Evolutionary conservation across 2,113 vertebrate genomes (phyloP), one percentile per base, ranked within the genome.

Genomic region (Amia ocellicauda): DNA sequence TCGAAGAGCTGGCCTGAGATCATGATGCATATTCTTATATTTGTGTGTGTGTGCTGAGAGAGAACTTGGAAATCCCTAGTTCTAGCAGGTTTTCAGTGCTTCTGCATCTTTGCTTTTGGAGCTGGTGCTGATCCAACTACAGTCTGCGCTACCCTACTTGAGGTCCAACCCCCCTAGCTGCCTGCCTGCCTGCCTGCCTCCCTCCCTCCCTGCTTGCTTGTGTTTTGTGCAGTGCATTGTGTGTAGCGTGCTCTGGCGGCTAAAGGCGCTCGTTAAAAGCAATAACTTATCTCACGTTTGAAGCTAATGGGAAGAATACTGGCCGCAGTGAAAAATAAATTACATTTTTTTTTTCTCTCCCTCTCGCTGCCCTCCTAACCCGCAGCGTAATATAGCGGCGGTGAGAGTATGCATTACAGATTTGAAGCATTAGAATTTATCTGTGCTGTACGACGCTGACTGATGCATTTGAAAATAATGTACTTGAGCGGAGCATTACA

Each of bases 401-500:
- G 90, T 87, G 90, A 93, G 92, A 91, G 91, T 90, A 86, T 78
- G 83, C 87, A 85, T 90, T 93, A 84, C 92, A 93, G 88, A 94
- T 93, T 91, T 85, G 83, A 89, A 90, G 88, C 88, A 87, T 91
- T 91, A 91, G 91, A 92, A 96, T 95, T 93, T 92, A 93, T 92
- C 80, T 19, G 88, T 89, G 85, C 86, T 76, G 74, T 83, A 87
- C 84, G 81, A 90, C 84, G 88, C 88, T 94, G 90, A 93, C 93
- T 95, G 94, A 95, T 95, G 90, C 94, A 95, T 95, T 91, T 88
- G 90, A 91, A 93, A 95, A 94, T 97, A 97, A 97, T 96, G 91
- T 90, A 96, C 92, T 97, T 77, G 74, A 87, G 87, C 87, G 87
- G 88, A 90, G 90, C 89, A 92, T 93, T 94, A 94, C 91, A 75